A percentile compares a stretch with the other conserved stretches of the same genome.
Conservation (phyloP, 2,113 vertebrate genomes). For the Megalops atlanticus region DNA sequence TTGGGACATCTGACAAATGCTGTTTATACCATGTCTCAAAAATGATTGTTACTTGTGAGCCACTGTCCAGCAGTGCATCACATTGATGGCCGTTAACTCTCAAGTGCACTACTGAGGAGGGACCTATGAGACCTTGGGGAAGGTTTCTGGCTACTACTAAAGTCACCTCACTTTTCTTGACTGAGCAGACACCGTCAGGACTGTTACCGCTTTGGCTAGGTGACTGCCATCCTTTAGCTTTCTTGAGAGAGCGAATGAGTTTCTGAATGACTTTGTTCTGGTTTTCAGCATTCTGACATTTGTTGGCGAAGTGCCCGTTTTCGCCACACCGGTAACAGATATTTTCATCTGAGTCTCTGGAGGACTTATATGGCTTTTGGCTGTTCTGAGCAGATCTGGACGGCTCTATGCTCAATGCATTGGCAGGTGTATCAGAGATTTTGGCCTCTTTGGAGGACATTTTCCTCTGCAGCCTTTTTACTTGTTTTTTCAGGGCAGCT, state of each 20-base stretch:
- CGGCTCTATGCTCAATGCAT: background rate
- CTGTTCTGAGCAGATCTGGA: background rate
- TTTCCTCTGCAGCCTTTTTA: background rate
- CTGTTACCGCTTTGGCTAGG: background rate
- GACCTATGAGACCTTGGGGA: constrained; percentile 27
- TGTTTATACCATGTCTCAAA: constrained; percentile 31
- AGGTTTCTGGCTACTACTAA: background rate
- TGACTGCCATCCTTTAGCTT: background rate
- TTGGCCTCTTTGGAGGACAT: background rate
- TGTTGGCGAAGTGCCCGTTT: constrained; percentile 20
- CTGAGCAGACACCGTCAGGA: background rate
- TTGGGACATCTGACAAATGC: constrained; percentile 20
- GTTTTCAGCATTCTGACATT: constrained; percentile 23
- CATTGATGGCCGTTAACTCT: constrained; percentile 30
- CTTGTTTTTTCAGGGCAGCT: background rate
- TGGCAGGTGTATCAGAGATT: background rate
- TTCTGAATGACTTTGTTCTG: constrained; percentile 19
- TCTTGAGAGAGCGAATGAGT: constrained; percentile 13
- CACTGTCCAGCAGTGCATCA: constrained; percentile 31
- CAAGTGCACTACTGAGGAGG: constrained; percentile 21
- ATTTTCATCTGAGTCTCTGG: background rate
- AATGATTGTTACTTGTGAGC: constrained; percentile 36
- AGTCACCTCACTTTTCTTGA: background rate
- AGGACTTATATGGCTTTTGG: background rate
- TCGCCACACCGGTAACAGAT: constrained; percentile 33